Percentiles rank a stretch among this genome's conserved stretches.
Evolutionary conservation across 1,140 invertebrate genomes (phyloP).

Genomic region (Drosophila saltans): DNA sequence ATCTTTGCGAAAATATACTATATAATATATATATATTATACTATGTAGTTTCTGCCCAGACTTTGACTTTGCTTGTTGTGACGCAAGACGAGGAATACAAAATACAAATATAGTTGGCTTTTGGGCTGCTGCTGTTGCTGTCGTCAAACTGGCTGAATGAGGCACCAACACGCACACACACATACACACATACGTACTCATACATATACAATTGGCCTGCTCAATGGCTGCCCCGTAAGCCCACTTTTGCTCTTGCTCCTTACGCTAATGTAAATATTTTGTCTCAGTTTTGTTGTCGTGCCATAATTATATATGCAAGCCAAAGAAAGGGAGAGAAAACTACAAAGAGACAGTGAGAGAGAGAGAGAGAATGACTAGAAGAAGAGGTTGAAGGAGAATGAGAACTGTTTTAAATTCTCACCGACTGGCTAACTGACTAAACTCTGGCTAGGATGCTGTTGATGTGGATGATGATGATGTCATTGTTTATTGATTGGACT

Average conservation of each 20-base stretch:
- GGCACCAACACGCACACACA: constrained; percentile 51
- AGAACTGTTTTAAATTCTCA: constrained; percentile 54
- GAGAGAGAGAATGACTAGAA: not conserved
- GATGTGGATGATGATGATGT: constrained; percentile 63
- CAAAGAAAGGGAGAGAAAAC: not conserved
- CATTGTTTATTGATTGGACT: constrained; percentile 75
- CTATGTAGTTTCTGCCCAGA: constrained; percentile 37
- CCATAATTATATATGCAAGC: constrained; percentile 77
- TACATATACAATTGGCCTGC: constrained; percentile 71
- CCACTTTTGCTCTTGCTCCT: constrained; percentile 36
- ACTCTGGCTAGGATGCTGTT: constrained; percentile 45
- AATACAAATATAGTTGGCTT: constrained; percentile 39
- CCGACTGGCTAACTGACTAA: constrained; percentile 21
- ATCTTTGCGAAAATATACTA: not conserved
- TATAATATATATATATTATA: constrained; percentile 23
- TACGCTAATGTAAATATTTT: constrained; percentile 81
- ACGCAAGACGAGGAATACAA: constrained; percentile 55
- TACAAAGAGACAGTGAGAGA: not conserved
- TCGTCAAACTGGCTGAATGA: constrained; percentile 80
- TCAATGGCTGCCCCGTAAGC: constrained; percentile 51
- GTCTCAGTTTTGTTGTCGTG: constrained; percentile 40
- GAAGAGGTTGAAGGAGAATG: not conserved
- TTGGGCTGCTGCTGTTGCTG: constrained; percentile 48
- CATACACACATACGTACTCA: constrained; percentile 24
- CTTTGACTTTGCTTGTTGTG: constrained; percentile 43